Conservation (phyloP, 2,888 invertebrate genomes). For the Rugalucina vietnamica region DNA sequence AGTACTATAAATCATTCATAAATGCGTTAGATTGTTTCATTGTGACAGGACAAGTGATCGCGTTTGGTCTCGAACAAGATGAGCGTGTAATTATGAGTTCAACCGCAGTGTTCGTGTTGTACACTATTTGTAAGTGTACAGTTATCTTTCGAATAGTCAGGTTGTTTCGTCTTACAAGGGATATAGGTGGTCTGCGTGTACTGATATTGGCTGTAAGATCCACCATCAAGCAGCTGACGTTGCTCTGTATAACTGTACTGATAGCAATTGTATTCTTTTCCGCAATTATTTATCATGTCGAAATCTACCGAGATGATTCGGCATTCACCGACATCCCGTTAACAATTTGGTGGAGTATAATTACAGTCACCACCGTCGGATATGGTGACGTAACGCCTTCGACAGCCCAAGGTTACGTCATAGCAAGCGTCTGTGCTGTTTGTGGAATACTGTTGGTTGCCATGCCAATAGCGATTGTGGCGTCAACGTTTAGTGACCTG, state of each 20-base stretch:
- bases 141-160: slow-evolving; percentile 43
- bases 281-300: slow-evolving; percentile 72
- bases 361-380: slow-evolving; percentile 79
- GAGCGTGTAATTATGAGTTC: no score
- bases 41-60: no score
- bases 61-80: no score
- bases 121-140: slow-evolving; percentile 18
- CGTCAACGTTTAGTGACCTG: slow-evolving; percentile 68
- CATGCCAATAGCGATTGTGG: slow-evolving; percentile 76
- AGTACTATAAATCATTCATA: no score
- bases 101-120: slow-evolving; percentile 3
- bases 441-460: slow-evolving; percentile 71
- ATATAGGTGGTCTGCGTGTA: slow-evolving; percentile 63
- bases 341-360: slow-evolving; percentile 78
- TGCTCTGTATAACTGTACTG: slow-evolving; percentile 69
- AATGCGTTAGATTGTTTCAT: no score
- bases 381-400: slow-evolving; percentile 74
- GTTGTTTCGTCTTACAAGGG: slow-evolving; percentile 35
- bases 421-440: slow-evolving; percentile 68
- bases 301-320: slow-evolving; percentile 51
- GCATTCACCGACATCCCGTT: slow-evolving; percentile 70
- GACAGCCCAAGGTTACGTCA: slow-evolving; percentile 60
- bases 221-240: slow-evolving; percentile 69
- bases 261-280: slow-evolving; percentile 74
- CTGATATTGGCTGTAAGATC: slow-evolving; percentile 70